Evolutionary conservation across 92 coral and sea anemone genomes (phyloP).

Genomic region (Epizoanthus scotinus): DNA sequence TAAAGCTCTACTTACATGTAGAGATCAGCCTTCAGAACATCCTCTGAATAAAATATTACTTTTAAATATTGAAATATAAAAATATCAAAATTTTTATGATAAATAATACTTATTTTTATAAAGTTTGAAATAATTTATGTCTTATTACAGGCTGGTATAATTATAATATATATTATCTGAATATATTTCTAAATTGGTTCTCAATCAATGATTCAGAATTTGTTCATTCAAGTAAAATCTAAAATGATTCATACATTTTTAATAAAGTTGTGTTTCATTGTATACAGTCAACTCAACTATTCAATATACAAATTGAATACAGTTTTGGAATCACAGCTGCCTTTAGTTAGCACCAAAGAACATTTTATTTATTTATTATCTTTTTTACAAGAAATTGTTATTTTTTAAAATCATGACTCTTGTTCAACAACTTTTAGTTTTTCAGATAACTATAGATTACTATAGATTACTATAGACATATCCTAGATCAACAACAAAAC

Average conservation of each 20-base stretch:
- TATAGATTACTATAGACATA: background rate
- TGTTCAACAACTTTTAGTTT: background rate
- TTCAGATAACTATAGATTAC: background rate
- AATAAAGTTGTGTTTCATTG: background rate
- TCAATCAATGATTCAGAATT: background rate
- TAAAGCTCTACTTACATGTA: too few relatives aligned
- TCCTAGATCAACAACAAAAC: background rate
- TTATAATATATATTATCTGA: background rate
- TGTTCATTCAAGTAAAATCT: background rate
- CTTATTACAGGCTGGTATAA: too few relatives aligned
- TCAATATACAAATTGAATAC: background rate
- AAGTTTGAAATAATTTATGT: too few relatives aligned
- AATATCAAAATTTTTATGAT: too few relatives aligned
- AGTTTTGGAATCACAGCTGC: background rate
- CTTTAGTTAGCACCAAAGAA: background rate
- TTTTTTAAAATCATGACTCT: background rate
- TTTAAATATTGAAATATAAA: too few relatives aligned
- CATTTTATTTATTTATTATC: too few relatives aligned
- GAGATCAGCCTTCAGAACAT: too few relatives aligned
- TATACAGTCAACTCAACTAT: background rate
- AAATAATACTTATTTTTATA: too few relatives aligned
- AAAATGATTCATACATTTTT: constrained; percentile 9
- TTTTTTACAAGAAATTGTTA: background rate
- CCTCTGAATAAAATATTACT: too few relatives aligned
- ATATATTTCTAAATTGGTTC: too few relatives aligned